Conservation (phyloP, 2,797 vertebrate genomes). For the Danio tinwini region DNA sequence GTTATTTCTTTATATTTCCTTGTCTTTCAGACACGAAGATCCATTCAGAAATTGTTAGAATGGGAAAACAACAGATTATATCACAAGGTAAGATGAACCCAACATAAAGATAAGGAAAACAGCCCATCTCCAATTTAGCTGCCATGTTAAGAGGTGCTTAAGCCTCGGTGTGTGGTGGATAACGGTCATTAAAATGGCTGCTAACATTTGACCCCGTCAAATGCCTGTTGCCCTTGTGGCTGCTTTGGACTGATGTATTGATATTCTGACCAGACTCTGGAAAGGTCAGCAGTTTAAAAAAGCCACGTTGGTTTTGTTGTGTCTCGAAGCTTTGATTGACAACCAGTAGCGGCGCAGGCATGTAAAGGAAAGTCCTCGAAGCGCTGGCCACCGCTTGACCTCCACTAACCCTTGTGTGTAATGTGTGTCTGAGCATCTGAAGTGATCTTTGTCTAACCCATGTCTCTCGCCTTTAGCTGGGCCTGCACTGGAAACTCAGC, state of each 20-base stretch:
- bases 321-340: constrained; percentile 80
- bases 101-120: background rate
- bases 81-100: constrained; percentile 90
- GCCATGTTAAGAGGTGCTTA: constrained; percentile 53
- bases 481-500: constrained; percentile 99
- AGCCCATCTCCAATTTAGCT: constrained; percentile 46
- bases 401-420: constrained; percentile 49
- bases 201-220: constrained; percentile 62
- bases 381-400: constrained; percentile 79
- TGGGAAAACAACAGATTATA: constrained; percentile 99
- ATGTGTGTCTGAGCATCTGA: constrained; percentile 53
- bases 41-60: constrained; percentile 97
- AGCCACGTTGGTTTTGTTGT: constrained; percentile 76
- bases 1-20: constrained; percentile 4
- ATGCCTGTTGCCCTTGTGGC: constrained; percentile 62
- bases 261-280: constrained; percentile 62
- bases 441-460: constrained; percentile 54
- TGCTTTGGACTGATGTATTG: constrained; percentile 64
- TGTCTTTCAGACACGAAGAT: constrained; percentile 89
- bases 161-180: constrained; percentile 59
- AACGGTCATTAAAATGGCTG: constrained; percentile 65
- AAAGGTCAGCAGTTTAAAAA: constrained; percentile 78
- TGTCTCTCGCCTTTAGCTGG: constrained; percentile 84
- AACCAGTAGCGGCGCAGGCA: constrained; percentile 74
- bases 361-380: constrained; percentile 78